Evolutionary conservation across 2,888 invertebrate genomes (phyloP).

Genomic region (Tillus elongatus): DNA sequence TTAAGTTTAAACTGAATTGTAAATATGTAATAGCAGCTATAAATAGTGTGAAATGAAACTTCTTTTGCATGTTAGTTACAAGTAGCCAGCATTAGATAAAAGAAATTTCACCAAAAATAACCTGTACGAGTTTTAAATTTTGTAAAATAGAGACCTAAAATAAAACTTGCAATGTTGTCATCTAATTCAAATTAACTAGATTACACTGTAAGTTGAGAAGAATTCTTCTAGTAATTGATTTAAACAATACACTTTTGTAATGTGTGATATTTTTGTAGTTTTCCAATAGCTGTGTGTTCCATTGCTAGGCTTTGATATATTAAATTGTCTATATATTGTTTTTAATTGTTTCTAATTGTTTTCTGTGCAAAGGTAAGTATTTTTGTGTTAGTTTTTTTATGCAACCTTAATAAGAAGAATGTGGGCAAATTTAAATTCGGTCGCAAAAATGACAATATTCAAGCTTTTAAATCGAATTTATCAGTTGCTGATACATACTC

Average conservation of each 20-base stretch:
- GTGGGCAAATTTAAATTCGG: constrained; percentile 16
- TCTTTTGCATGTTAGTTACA: no score
- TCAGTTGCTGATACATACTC: constrained; percentile 1
- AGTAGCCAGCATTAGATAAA: no score
- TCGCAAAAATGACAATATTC: constrained; percentile 24
- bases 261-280: constrained; percentile 33
- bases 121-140: no score
- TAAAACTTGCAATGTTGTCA: no score
- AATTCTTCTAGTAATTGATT: constrained; percentile 13
- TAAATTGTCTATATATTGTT: constrained; percentile 20
- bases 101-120: no score
- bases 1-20: no score
- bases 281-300: constrained; percentile 36
- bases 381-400: constrained; percentile 22
- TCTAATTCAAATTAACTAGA: no score
- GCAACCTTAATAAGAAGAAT: constrained; percentile 15
- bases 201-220: background rate
- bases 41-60: no score
- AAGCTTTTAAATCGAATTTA: constrained; percentile 14
- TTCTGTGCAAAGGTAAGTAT: constrained; percentile 29
- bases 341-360: constrained; percentile 14
- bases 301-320: constrained; percentile 33
- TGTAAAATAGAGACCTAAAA: no score
- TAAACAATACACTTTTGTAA: constrained; percentile 25
- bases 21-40: no score